Evolutionary conservation across 1,140 invertebrate genomes (phyloP).

Genomic region (Monomorium pharaonis): DNA sequence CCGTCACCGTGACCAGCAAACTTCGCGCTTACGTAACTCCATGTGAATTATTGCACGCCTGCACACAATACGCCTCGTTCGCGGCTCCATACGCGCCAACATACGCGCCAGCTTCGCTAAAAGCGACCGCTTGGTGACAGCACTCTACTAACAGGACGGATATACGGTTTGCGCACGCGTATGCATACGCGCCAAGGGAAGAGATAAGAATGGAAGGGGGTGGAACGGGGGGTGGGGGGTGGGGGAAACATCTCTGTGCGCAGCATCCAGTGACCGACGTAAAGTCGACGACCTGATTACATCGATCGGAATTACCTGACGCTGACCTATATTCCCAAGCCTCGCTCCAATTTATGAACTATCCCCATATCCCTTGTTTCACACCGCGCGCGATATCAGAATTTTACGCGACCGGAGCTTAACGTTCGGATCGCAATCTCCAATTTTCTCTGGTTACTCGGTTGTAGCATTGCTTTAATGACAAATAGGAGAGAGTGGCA

Average conservation of each 20-base stretch:
- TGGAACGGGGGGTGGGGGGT: too few relatives aligned
- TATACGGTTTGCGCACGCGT: constrained; percentile 26
- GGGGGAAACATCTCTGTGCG: background rate
- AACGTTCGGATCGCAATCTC: background rate
- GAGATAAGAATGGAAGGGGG: too few relatives aligned
- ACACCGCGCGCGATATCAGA: background rate
- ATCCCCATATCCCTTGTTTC: background rate
- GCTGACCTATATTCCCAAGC: background rate
- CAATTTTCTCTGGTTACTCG: background rate
- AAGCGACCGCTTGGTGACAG: too few relatives aligned
- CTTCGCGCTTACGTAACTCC: constrained; percentile 22
- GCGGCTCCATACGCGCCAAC: background rate
- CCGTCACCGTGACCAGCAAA: constrained; percentile 28
- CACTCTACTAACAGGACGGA: too few relatives aligned
- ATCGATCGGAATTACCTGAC: background rate
- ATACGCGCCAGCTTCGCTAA: too few relatives aligned
- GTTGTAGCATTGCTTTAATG: background rate
- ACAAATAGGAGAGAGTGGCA: background rate
- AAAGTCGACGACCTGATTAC: constrained; percentile 34
- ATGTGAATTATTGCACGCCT: constrained; percentile 59
- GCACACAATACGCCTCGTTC: constrained; percentile 50
- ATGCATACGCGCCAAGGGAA: background rate
- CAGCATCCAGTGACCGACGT: background rate
- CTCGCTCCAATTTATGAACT: background rate
- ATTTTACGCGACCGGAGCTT: background rate